Base-by-base conservation (phyloP, 2,113 vertebrate species). In the Picathartes gymnocephalus region DNA sequence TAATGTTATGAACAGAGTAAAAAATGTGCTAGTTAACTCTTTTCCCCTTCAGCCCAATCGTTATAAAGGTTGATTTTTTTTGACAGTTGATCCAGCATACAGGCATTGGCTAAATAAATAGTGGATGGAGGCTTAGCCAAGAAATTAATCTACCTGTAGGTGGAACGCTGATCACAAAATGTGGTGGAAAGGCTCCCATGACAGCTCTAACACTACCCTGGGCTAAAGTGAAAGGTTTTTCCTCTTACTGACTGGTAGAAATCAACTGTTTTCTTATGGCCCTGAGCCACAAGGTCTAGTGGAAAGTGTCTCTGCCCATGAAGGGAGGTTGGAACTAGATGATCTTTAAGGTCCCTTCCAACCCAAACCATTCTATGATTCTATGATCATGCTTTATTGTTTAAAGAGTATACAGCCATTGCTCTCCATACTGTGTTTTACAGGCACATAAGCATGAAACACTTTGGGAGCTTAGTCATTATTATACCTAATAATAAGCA, bases 401-500 rank as follows among this genome's bases (percentile, higher is more conserved):
- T 93, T 44, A 4, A 62, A 53, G 35, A 40, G 31, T 20, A 40
- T 17, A 27, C 3, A 65, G 57, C 23, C 15, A 12, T 51, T 74
- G 37, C 28, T 86, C 14, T 86, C 10, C 31, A 22, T 37, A 31
- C 66, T 78, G 19, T 78, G 35, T 51, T 86, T 90, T 88, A 73
- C n/a, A 74, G 64, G 47, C 71, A 71, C 31, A 57, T 45, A 86
- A 69, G 54, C 51, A 90, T 0, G 0, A 78, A 96, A 88, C 37
- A 23, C 54, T 95, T 81, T 12, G 48, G 58, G 72, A 92, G 35
- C 22, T 60, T 48, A 81, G 35, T 71, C 47, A n/a, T 86, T 88
- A 92, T 91, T 92, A 83, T 15, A 62, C 30, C 30, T 83, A 92
- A 93, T 83, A 81, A 77, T 92, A 80, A 93, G 13, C 56, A 74